Evolutionary conservation across 2,797 vertebrate genomes (phyloP).

Genomic region (Parambassis ranga): DNA sequence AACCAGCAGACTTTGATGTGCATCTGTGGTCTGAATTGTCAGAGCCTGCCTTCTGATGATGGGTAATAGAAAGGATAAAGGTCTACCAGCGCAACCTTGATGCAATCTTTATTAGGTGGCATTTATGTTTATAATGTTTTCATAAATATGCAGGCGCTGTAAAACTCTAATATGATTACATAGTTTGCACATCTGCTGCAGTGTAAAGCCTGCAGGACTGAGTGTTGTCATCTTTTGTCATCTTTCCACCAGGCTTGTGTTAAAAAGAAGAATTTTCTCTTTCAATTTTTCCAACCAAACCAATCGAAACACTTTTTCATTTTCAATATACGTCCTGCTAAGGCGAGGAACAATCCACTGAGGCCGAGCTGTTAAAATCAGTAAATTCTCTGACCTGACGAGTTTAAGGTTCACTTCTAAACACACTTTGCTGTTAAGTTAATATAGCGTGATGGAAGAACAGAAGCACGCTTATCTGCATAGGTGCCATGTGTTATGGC

Average conservation of each 20-base stretch:
- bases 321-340: neutral
- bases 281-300: neutral
- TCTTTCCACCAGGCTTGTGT: neutral
- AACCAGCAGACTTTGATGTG: slow-evolving; percentile 51
- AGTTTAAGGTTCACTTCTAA: slow-evolving; percentile 23
- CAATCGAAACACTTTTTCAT: neutral
- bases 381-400: neutral
- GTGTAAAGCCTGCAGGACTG: neutral
- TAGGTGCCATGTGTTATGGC: slow-evolving; percentile 63
- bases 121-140: neutral
- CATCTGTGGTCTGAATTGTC: slow-evolving; percentile 25
- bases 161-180: neutral
- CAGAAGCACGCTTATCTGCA: slow-evolving; percentile 43
- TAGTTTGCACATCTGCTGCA: neutral
- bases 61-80: slow-evolving; percentile 28
- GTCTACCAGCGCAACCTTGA: slow-evolving; percentile 9
- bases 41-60: slow-evolving; percentile 17
- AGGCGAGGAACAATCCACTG: neutral
- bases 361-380: neutral
- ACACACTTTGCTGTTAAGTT: neutral
- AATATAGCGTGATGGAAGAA: slow-evolving; percentile 55
- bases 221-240: no score
- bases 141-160: neutral
- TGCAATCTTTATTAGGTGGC: slow-evolving; percentile 13
- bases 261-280: neutral